Conservation (phyloP, 1,140 invertebrate genomes). For the Drosophila kohkoa region DNA sequence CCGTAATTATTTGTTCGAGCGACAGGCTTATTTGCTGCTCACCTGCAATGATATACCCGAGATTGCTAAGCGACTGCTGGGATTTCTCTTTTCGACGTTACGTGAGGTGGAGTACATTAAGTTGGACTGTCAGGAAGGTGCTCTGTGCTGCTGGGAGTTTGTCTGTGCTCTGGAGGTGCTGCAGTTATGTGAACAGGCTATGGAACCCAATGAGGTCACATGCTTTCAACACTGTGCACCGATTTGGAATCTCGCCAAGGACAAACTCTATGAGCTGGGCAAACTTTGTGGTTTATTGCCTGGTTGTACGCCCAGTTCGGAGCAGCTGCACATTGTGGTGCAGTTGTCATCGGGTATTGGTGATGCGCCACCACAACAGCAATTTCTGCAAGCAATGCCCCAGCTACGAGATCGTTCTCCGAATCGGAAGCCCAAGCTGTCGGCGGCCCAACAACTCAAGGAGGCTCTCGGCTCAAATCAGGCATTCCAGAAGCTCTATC, state of each 20-base stretch:
- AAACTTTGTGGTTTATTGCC: slow-evolving; percentile 96
- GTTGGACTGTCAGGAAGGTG: slow-evolving; percentile 89
- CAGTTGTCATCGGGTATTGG: slow-evolving; percentile 95
- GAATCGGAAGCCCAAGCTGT: slow-evolving; percentile 82
- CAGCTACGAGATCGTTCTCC: slow-evolving; percentile 79
- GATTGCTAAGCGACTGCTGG: slow-evolving; percentile 76
- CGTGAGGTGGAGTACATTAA: slow-evolving; percentile 81
- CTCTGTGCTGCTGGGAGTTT: slow-evolving; percentile 96
- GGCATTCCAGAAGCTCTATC: slow-evolving; percentile 95
- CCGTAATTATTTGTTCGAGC: slow-evolving; percentile 96
- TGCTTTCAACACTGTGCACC: slow-evolving; percentile 94
- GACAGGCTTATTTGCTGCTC: slow-evolving; percentile 90
- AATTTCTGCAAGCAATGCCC: slow-evolving; percentile 73
- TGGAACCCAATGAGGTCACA: slow-evolving; percentile 87
- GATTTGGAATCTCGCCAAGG: slow-evolving; percentile 95
- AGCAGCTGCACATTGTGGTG: slow-evolving; percentile 95
- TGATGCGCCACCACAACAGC: slow-evolving; percentile 86
- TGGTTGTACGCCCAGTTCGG: slow-evolving; percentile 91
- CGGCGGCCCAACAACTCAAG: slow-evolving; percentile 94
- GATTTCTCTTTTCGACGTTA: slow-evolving; percentile 80
- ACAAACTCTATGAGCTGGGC: slow-evolving; percentile 95
- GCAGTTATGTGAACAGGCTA: slow-evolving; percentile 90
- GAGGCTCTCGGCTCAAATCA: slow-evolving; percentile 96
- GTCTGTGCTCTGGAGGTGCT: slow-evolving; percentile 96
- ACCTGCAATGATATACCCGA: slow-evolving; percentile 75